These are phyloP conservation scores for Tuta absoluta DNA, from an alignment of 2,888 invertebrate species.

Conservation along the genomic window DNA sequence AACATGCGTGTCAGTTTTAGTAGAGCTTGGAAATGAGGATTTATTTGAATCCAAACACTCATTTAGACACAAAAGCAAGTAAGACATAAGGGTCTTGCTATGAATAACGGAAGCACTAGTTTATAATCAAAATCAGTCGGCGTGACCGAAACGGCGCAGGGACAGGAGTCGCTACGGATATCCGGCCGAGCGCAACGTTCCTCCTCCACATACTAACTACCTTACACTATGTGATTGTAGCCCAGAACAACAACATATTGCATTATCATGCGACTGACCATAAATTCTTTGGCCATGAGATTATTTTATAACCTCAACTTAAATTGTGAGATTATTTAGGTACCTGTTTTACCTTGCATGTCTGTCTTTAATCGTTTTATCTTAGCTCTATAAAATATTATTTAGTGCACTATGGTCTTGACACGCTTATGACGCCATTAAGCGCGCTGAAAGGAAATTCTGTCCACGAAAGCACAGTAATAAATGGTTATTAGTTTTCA, in stretches of 20 bases:
- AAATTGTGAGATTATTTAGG: slow-evolving; percentile 38
- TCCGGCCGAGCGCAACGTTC: slow-evolving; percentile 56
- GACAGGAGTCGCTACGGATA: slow-evolving; percentile 56
- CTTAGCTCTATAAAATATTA: slow-evolving; percentile 26
- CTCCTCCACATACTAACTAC: slow-evolving; percentile 52
- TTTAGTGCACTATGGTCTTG: slow-evolving; percentile 35
- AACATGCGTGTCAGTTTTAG: slow-evolving; percentile 1
- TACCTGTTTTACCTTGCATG: slow-evolving; percentile 50
- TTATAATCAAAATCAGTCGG: slow-evolving; percentile 40
- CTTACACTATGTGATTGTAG: slow-evolving; percentile 1
- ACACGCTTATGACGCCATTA: slow-evolving; percentile 35
- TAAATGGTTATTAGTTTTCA: slow-evolving; percentile 41
- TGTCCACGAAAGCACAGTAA: slow-evolving; percentile 35
- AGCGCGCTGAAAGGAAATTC: slow-evolving; percentile 32
- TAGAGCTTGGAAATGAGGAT: slow-evolving; percentile 16
- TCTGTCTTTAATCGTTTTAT: slow-evolving; percentile 19
- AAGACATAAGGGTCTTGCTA: slow-evolving; percentile 2
- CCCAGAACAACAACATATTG: slow-evolving; percentile 9
- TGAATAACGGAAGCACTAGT: no score
- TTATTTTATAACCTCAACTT: slow-evolving; percentile 44
- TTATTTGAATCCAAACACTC: slow-evolving; percentile 5
- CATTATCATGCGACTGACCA: slow-evolving; percentile 12
- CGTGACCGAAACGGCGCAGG: slow-evolving; percentile 43
- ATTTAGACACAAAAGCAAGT: slow-evolving; percentile 11
- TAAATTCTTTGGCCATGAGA: slow-evolving; percentile 44